These are phyloP conservation scores for Serranus cabrilla DNA, from an alignment of 2,797 vertebrate genomes.

Conservation along the genomic window DNA sequence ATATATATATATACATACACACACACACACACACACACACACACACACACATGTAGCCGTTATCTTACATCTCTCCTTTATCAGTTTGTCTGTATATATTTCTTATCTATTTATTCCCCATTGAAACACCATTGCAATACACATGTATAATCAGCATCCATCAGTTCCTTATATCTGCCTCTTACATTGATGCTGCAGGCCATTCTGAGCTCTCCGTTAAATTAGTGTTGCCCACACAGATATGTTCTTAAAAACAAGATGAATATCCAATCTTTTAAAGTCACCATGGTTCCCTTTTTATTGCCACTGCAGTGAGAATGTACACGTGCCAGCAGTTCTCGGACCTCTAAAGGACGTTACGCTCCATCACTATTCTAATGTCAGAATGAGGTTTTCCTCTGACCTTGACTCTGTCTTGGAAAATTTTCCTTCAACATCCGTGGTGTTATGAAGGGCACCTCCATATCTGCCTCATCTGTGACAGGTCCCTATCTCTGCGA, in stretches of 20 bases:
- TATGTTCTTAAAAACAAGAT: constrained; percentile 48
- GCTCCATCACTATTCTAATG: constrained; percentile 72
- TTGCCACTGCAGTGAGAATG: constrained; percentile 60
- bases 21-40: too few species aligned
- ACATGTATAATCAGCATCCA: background rate
- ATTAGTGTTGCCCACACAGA: constrained; percentile 44
- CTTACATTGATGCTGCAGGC: constrained; percentile 33
- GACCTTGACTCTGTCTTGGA: constrained; percentile 70
- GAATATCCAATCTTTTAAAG: constrained; percentile 65
- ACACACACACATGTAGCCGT: too few species aligned
- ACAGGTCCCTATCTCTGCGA: background rate
- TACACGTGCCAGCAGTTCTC: constrained; percentile 60
- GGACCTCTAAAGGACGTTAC: constrained; percentile 65
- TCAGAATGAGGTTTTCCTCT: constrained; percentile 57
- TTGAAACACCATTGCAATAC: constrained; percentile 2
- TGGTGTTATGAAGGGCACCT: constrained; percentile 29
- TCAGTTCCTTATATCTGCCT: constrained; percentile 19
- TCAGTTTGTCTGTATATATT: background rate
- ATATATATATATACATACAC: too few species aligned
- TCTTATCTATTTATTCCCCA: constrained; percentile 1
- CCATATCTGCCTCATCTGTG: constrained; percentile 5
- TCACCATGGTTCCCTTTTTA: constrained; percentile 66
- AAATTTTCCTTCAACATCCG: constrained; percentile 20
- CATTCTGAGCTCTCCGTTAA: constrained; percentile 37
- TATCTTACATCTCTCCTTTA: too few species aligned